Evolutionary conservation across 2,888 invertebrate species (phyloP).

Genomic region (Hymenopus coronatus): DNA sequence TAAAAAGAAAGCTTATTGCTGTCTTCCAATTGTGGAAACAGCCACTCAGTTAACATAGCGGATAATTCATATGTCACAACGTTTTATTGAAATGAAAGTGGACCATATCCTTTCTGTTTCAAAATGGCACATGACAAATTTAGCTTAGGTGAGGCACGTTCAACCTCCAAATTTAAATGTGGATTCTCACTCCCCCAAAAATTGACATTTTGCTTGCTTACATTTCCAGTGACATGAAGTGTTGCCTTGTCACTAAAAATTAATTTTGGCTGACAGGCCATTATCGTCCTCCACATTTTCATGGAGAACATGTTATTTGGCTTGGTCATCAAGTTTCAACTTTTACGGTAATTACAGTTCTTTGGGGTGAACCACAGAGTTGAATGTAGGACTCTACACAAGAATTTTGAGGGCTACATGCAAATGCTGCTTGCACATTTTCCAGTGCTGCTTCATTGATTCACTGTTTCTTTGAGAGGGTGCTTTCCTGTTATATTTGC

Average conservation of each 20-base stretch:
- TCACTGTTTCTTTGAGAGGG: no score
- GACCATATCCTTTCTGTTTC: not conserved
- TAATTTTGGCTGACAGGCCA: not conserved
- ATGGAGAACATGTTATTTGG: no score
- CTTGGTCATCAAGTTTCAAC: no score
- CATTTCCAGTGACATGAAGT: not conserved
- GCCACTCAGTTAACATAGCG: not conserved
- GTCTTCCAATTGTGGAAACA: not conserved
- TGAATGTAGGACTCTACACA: no score
- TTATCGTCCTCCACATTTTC: no score
- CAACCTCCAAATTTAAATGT: slow-evolving; percentile 1
- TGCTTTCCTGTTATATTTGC: not conserved
- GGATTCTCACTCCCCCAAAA: not conserved
- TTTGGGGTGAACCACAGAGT: no score
- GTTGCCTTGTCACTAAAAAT: not conserved
- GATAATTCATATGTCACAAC: not conserved
- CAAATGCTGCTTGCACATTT: no score
- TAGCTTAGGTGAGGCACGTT: not conserved
- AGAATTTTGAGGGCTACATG: no score
- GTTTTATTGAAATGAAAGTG: not conserved
- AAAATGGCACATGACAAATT: not conserved
- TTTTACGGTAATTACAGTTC: no score
- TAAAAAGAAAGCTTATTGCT: not conserved
- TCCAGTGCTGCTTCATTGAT: no score
- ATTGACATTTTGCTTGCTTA: not conserved